Conservation (phyloP, 2,797 vertebrate genomes). For the Parauchenoglanis punctatus region DNA sequence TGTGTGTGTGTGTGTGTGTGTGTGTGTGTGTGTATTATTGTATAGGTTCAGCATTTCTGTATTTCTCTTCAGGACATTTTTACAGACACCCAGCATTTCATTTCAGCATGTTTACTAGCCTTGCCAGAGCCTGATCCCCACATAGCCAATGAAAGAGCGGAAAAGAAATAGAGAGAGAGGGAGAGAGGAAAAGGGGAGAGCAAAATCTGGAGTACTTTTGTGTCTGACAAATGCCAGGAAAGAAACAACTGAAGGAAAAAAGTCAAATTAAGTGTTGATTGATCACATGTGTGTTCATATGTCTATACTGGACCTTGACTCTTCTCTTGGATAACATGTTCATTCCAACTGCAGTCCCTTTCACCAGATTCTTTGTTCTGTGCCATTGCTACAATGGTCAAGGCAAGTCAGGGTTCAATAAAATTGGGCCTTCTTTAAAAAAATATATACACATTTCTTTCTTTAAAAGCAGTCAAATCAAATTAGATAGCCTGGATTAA, state of each 20-base stretch:
- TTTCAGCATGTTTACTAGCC: constrained; percentile 26
- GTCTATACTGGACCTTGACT: not conserved
- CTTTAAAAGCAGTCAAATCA: not conserved
- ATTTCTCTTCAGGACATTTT: constrained; percentile 40
- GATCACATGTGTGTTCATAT: not conserved
- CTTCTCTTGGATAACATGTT: not conserved
- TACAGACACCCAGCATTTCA: constrained; percentile 32
- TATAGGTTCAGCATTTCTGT: constrained; percentile 1
- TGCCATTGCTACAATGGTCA: not conserved
- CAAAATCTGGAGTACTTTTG: not conserved
- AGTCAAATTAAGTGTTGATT: constrained; percentile 5
- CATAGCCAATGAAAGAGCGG: constrained; percentile 1
- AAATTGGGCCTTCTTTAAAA: not conserved
- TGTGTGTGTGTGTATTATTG: not conserved
- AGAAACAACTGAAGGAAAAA: not conserved
- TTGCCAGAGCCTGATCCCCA: constrained; percentile 27
- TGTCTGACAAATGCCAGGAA: not conserved
- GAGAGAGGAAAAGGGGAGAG: not conserved
- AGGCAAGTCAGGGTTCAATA: not conserved
- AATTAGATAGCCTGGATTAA: not conserved
- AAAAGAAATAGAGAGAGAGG: not conserved
- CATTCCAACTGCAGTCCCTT: not conserved
- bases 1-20: constrained; percentile 37
- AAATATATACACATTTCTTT: not conserved
- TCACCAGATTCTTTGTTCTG: not conserved